phyloP scores from a whole-genome alignment of 2,113 vertebrate species.

The Cephalopholis sonnerati region DNA sequence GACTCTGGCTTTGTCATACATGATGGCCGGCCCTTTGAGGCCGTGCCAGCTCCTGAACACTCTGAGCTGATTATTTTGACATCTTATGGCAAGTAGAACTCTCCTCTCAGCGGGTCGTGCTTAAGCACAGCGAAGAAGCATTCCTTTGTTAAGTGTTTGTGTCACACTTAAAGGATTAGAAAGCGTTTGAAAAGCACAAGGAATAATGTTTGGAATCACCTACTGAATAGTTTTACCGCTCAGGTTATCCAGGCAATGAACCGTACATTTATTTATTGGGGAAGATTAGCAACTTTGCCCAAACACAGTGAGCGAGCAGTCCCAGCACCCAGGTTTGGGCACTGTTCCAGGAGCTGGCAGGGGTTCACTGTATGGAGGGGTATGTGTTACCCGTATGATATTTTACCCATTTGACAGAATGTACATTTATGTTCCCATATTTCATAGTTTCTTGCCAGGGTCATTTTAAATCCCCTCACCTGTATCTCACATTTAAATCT shows the following conservation, averaged over 20 bases:
- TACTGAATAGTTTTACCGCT: conserved; percentile 60
- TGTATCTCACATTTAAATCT: conserved; percentile 73
- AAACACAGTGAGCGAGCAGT: conserved; percentile 1
- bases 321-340: conserved; percentile 47
- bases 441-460: conserved; percentile 72
- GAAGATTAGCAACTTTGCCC: conserved; percentile 50
- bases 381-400: conserved; percentile 71
- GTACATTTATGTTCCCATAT: conserved; percentile 76
- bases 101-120: conserved; percentile 71
- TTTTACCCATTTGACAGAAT: conserved; percentile 74
- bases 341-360: conserved; percentile 59
- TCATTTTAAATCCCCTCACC: conserved; percentile 73
- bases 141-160: conserved; percentile 81
- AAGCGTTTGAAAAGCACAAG: conserved; percentile 64
- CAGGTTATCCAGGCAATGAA: conserved; percentile 39
- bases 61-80: conserved; percentile 79
- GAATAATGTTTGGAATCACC: conserved; percentile 77
- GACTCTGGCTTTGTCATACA: conserved; percentile 48
- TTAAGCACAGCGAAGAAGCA: conserved; percentile 68
- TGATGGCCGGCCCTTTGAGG: conserved; percentile 62
- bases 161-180: conserved; percentile 85
- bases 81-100: conserved; percentile 74
- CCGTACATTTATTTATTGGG: conserved; percentile 24
- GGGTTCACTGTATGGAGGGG: conserved; percentile 62
- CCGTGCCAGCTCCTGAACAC: conserved; percentile 63